phyloP scores from a whole-genome alignment of 2,888 invertebrate species.

The Thereva unica region DNA sequence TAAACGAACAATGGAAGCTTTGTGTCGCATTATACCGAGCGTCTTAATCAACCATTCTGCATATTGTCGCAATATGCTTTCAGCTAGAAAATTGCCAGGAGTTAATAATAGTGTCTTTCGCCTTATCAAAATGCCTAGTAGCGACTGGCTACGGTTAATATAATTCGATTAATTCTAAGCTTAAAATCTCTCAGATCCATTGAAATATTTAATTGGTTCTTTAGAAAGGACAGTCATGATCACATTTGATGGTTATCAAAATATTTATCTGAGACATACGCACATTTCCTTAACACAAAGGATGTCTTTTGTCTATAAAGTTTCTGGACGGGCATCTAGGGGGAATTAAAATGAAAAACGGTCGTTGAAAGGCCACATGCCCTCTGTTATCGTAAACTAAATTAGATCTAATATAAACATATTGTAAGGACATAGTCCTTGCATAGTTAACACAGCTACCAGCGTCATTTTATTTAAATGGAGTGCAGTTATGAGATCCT shows the following conservation, averaged over 20 bases:
- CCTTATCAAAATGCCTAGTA: background rate
- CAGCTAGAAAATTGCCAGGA: conserved; percentile 23
- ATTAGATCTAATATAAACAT: conserved; percentile 10
- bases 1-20: conserved; percentile 21
- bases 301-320: background rate
- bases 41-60: conserved; percentile 13
- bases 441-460: no score
- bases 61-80: conserved; percentile 27
- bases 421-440: no score
- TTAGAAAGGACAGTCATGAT: conserved; percentile 13
- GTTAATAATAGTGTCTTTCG: conserved; percentile 28
- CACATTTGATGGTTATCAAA: background rate
- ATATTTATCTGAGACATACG: conserved; percentile 13
- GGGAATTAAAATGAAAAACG: no score
- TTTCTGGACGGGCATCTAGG: no score
- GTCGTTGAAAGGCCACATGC: no score
- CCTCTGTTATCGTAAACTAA: conserved; percentile 9
- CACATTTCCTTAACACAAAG: background rate
- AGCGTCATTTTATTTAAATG: no score
- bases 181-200: conserved; percentile 1
- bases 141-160: background rate
- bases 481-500: no score
- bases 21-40: conserved; percentile 23
- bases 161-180: conserved; percentile 13
- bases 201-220: background rate